These are phyloP conservation scores for Coluber constrictor DNA, from an alignment of 2,797 vertebrate genomes.

Conservation along the genomic window DNA sequence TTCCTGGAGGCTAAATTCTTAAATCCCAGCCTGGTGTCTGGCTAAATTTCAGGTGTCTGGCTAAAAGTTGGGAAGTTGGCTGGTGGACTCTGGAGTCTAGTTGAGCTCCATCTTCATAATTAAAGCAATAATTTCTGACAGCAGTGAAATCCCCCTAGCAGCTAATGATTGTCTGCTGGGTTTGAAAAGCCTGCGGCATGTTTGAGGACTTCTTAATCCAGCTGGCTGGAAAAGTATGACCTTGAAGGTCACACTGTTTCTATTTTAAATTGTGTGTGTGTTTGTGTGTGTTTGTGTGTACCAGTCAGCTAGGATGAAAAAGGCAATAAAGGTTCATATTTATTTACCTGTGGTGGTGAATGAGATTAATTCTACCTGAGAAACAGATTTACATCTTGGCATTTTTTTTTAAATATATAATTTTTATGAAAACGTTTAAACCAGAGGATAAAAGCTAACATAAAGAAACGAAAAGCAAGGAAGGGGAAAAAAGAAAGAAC, in stretches of 20 bases:
- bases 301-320: neutral
- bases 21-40: constrained; percentile 49
- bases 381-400: neutral
- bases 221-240: constrained; percentile 67
- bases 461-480: neutral
- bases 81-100: constrained; percentile 35
- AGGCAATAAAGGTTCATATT: neutral
- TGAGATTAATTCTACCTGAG: neutral
- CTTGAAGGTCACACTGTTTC: constrained; percentile 64
- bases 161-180: constrained; percentile 68
- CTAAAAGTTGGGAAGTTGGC: constrained; percentile 11
- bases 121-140: constrained; percentile 66
- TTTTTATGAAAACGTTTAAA: neutral
- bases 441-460: neutral
- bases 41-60: constrained; percentile 49
- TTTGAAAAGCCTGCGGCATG: constrained; percentile 60
- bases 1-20: constrained; percentile 28
- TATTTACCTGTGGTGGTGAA: neutral
- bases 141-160: constrained; percentile 60
- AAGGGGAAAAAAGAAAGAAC: neutral
- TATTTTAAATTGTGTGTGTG: constrained; percentile 56
- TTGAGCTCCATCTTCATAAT: constrained; percentile 63
- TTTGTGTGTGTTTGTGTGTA: neutral
- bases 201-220: constrained; percentile 65
- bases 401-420: neutral